Base-by-base conservation (phyloP, 2,113 vertebrate species). In the Platysteira castanea region DNA sequence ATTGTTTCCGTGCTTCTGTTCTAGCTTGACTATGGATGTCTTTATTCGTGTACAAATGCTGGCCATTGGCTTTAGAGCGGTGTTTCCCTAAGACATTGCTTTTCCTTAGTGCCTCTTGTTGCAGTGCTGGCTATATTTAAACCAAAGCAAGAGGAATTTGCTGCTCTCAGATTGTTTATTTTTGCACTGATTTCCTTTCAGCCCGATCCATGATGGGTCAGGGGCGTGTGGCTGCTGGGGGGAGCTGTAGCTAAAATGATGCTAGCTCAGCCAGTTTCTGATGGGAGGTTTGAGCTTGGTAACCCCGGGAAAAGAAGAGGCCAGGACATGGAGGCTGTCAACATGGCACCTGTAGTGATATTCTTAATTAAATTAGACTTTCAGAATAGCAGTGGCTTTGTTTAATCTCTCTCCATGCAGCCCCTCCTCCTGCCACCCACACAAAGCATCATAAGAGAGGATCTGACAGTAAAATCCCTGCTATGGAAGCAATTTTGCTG, bases 401-500 rank as follows among this genome's bases (percentile, higher is more conserved):
- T 97, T 97, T 96, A 96, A 97, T 97, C 93, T 95, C 93, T 96
- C 95, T 87, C 60, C 75, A 81, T 93, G 81, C 95, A 95, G 85
- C 91, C 91, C 97, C 94, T 96, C 95, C 94, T 95, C 91, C 89
- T 91, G 94, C 96, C 97, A 96, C 97, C 97, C 95, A 96, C 95
- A 96, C 96, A 96, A 97, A 96, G 95, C 91, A 96, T 97, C 95
- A 92, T 94, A 96, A 95, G 96, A 97, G 96, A 96, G 91, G 94
- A 94, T 97, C 96, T 97, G 96, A 96, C 95, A 96, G 97, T 95
- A 96, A 96, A 96, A 97, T 96, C 95, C 93, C 93, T 96, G 96
- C 97, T 95, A 94, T 96, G 97, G 97, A 97, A 97, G 91, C 96
- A 96, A 97, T 97, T 97, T 96, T 97, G 95, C 95, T 96, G 94